Evolutionary conservation across 2,797 vertebrate species (phyloP).

Genomic region (Sandelia bainsii): DNA sequence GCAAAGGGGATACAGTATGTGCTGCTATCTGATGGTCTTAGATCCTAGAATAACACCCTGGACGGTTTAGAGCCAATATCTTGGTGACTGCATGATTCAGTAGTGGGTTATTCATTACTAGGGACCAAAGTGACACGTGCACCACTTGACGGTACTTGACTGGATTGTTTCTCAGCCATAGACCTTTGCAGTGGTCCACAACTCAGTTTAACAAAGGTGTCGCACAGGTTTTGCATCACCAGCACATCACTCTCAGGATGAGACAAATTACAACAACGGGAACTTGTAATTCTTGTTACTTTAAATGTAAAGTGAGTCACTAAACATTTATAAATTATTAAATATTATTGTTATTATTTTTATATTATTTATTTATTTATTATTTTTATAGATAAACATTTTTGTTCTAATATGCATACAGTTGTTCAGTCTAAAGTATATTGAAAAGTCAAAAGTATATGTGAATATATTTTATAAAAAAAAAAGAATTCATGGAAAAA

Average conservation of each 20-base stretch:
- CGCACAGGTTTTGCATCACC: constrained; percentile 12
- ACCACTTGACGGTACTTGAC: constrained; percentile 67
- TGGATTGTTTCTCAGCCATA: constrained; percentile 74
- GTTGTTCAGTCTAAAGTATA: too few relatives aligned
- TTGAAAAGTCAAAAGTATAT: too few relatives aligned
- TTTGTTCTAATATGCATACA: too few relatives aligned
- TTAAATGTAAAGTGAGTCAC: too few relatives aligned
- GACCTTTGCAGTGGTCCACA: constrained; percentile 31
- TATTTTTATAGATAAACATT: too few relatives aligned
- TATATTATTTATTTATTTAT: too few relatives aligned
- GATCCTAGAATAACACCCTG: constrained; percentile 56
- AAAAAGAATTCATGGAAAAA: too few relatives aligned
- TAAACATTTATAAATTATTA: too few relatives aligned
- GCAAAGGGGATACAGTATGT: constrained; percentile 42
- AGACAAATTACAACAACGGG: not conserved
- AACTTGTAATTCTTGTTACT: too few relatives aligned
- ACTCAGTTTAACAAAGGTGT: constrained; percentile 6
- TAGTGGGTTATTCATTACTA: constrained; percentile 71
- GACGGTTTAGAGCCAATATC: constrained; percentile 58
- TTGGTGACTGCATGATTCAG: constrained; percentile 49
- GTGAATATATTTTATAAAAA: too few relatives aligned
- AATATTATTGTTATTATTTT: too few relatives aligned
- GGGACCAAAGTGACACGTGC: constrained; percentile 52
- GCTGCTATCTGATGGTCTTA: constrained; percentile 69
- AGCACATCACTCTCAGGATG: not conserved